These are phyloP conservation scores for Keiferia lycopersicella DNA, from an alignment of 2,888 invertebrate species.

Conservation along the genomic window DNA sequence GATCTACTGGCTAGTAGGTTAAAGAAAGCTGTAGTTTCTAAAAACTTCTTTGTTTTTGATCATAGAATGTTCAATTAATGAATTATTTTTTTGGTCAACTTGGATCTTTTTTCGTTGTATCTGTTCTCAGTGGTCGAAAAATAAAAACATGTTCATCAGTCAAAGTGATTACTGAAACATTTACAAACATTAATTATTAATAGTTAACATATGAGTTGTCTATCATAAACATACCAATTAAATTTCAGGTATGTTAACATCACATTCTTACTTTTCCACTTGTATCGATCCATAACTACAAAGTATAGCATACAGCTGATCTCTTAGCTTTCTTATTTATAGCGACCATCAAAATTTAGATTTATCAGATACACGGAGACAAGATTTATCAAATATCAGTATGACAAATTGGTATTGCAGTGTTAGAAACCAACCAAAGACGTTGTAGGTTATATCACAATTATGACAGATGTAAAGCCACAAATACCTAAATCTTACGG, in stretches of 20 bases:
- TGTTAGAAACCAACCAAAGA: neutral
- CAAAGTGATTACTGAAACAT: no score
- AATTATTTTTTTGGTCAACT: no score
- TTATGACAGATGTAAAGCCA: conserved; percentile 2
- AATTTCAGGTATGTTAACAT: no score
- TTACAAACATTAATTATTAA: no score
- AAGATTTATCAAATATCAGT: no score
- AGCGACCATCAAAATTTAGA: conserved; percentile 10
- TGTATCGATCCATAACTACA: neutral
- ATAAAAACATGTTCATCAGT: no score
- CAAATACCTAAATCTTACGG: conserved; percentile 13
- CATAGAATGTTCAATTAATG: no score
- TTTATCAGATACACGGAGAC: conserved; percentile 16
- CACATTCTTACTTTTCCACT: neutral
- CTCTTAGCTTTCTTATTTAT: conserved; percentile 16
- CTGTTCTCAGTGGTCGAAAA: no score
- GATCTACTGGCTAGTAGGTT: conserved; percentile 6
- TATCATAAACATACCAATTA: no score
- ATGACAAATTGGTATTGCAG: conserved; percentile 11
- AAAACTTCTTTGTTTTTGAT: neutral
- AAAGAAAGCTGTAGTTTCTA: neutral
- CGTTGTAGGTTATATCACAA: conserved; percentile 13
- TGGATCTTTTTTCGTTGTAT: no score
- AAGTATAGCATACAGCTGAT: neutral
- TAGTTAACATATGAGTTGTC: no score